These are phyloP conservation scores for Lophotriccus pileatus DNA, from an alignment of 2,797 vertebrate genomes.

Conservation along the genomic window DNA sequence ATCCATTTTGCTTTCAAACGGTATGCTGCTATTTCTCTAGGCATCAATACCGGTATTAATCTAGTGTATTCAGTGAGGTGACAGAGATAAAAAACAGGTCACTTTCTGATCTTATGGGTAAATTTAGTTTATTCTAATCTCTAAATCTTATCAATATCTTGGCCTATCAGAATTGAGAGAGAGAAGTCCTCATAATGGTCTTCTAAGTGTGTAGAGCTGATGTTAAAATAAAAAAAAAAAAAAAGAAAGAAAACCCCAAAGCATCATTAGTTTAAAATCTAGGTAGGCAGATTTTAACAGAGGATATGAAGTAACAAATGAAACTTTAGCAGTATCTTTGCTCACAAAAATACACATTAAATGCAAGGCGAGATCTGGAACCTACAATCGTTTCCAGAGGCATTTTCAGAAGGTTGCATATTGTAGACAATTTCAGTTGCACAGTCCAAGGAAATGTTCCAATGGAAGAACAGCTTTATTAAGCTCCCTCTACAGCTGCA, in stretches of 20 bases:
- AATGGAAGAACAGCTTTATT: neutral
- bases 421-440: neutral
- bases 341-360: neutral
- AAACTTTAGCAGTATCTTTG: neutral
- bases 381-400: neutral
- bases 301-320: neutral
- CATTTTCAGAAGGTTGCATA: neutral
- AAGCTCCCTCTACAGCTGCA: neutral
- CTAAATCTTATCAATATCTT: neutral
- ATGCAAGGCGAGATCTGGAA: neutral
- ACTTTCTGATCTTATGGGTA: neutral
- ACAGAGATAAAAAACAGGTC: neutral
- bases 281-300: neutral
- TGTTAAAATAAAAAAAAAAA: neutral
- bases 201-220: accelerated
- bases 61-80: neutral
- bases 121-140: neutral
- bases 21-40: neutral
- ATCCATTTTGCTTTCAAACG: neutral
- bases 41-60: neutral
- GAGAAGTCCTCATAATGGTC: neutral
- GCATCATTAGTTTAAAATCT: neutral
- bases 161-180: neutral
- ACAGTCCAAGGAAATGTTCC: neutral
- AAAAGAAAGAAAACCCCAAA: neutral